A percentile compares a stretch with the other conserved stretches of the same genome.
phyloP scores from a whole-genome alignment of 2,888 invertebrate genomes.

The Eupithecia subfuscata region DNA sequence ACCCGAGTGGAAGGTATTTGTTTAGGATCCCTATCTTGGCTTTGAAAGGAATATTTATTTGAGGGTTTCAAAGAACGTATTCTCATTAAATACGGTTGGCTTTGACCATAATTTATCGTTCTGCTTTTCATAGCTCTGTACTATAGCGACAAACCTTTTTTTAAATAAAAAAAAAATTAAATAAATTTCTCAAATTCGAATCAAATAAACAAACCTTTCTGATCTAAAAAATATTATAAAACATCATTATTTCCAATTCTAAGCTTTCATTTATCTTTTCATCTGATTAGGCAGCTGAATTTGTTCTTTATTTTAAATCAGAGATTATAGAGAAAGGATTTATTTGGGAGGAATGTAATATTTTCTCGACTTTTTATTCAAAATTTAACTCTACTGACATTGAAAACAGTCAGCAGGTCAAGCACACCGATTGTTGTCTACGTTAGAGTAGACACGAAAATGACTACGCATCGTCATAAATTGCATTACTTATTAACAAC shows the following conservation, averaged over 20 bases:
- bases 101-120: not conserved
- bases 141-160: not conserved
- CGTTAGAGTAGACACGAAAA: not conserved
- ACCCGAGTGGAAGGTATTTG: constrained; percentile 18
- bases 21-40: constrained; percentile 31
- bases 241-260: not conserved
- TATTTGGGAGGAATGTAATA: not conserved
- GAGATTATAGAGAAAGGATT: not conserved
- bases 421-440: not conserved
- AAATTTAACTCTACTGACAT: not conserved
- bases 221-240: not conserved
- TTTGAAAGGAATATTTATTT: constrained; percentile 22
- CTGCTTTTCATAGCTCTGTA: not conserved
- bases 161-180: not conserved
- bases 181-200: not conserved
- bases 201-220: not conserved
- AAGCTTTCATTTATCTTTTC: not conserved
- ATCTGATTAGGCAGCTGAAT: not conserved
- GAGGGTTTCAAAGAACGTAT: constrained; percentile 22
- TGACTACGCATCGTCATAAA: not conserved
- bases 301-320: not conserved
- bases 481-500: no score
- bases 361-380: not conserved
- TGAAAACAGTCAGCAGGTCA: not conserved
- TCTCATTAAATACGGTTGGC: constrained; percentile 5